These are phyloP conservation scores for Brienomyrus longianalis DNA, from an alignment of 2,113 vertebrate genomes.

Conservation along the genomic window DNA sequence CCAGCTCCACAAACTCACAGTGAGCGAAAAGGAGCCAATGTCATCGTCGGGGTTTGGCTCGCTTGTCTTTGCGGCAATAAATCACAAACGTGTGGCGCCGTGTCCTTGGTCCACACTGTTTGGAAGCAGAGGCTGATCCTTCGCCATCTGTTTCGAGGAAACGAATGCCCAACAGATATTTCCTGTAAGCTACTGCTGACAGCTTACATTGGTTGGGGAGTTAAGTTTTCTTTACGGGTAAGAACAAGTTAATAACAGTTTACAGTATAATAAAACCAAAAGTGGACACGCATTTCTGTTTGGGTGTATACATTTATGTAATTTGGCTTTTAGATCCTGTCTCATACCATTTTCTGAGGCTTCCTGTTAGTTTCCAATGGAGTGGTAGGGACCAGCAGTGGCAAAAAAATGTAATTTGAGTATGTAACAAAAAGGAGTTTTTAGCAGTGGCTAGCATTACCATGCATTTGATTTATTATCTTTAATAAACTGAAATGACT, in stretches of 20 bases:
- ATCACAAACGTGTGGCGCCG: not conserved
- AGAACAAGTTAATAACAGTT: not conserved
- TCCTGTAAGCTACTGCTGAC: not conserved
- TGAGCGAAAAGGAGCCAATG: not conserved
- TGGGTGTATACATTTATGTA: not conserved
- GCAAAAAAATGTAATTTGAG: not conserved
- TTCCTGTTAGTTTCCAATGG: conserved; percentile 12
- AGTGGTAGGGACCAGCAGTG: not conserved
- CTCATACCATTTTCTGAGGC: not conserved
- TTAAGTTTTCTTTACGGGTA: not conserved
- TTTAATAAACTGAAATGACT: not conserved
- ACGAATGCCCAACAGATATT: not conserved
- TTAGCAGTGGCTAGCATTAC: not conserved
- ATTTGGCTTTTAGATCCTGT: not conserved
- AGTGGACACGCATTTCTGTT: not conserved
- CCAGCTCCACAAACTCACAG: not conserved
- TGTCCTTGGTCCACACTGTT: not conserved
- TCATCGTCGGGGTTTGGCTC: not conserved
- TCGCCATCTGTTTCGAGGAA: conserved; percentile 13
- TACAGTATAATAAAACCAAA: not conserved
- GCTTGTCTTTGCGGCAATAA: not conserved
- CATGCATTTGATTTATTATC: not conserved
- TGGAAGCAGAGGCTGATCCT: not conserved
- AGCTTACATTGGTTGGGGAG: not conserved
- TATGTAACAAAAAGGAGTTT: not conserved